Evolutionary conservation across 37 sponge, comb jelly and placozoan genomes (phyloP), one percentile per base, ranked within the genome.

Genomic region (Chondrilla cf. caribensis): DNA sequence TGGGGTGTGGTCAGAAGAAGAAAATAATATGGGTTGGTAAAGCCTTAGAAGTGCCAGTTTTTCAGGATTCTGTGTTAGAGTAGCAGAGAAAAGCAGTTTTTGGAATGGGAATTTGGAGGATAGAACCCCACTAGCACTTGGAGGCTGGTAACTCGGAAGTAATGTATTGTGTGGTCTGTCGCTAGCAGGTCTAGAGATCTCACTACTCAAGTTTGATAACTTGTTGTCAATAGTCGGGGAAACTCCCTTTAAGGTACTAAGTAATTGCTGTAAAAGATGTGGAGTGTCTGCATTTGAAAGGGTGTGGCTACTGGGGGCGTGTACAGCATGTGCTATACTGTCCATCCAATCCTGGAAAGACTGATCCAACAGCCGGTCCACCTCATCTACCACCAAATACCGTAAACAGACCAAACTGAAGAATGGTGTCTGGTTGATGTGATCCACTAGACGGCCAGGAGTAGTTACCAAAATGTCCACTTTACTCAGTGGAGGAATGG

Each of bases 81-180:
- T 95, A 24, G 99, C 99, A 11, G 99, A 98, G 79, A 98, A 96
- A 31, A 98, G 85, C 3, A 98, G 86, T 73, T 98, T 98, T 84
- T 94, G 97, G 3, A 93, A 38, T 5, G 81, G 67, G 19, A 40
- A n/a, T 0, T 73, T 24, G 21, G 24, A n/a, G 2, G 40, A n/a
- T n/a, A 73, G 82, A 66, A 81, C 19, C 14, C 26, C 2, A 2
- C 59, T 60, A 3, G 82, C 67, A 36, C 42, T 73, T 37, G 25
- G 29, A 62, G 64, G 29, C 64, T 62, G 64, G 29, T 28, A 29
- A 29, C 18, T 5, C 18, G 64, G 25, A 47, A 6, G 9, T 47
- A 47, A 11, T 14, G 9, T 11, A 14, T 11, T 6, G 51, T 11
- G 9, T 19, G 8, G 18, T 28, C 22, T 62, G 29, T 62, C 64